Conservation (phyloP, 2,888 invertebrate genomes). For the Abrostola tripartita region DNA sequence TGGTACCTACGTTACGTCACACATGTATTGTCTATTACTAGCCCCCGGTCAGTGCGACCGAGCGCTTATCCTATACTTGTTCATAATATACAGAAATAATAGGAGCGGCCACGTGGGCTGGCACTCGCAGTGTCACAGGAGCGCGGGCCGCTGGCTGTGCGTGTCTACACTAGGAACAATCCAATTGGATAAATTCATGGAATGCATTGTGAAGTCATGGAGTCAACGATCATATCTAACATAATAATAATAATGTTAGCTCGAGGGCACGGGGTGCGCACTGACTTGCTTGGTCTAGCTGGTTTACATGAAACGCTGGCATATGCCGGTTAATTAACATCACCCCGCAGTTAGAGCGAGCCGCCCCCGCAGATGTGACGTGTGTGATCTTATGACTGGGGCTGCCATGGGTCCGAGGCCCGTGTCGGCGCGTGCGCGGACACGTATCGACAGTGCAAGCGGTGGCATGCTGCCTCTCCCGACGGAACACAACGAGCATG, state of each 20-base stretch:
- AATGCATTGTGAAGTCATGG: conserved; percentile 84
- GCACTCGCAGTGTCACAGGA: background rate
- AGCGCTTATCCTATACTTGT: too few relatives aligned
- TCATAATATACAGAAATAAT: too few relatives aligned
- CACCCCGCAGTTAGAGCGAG: background rate
- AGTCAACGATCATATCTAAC: conserved; percentile 56
- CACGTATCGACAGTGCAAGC: too few relatives aligned
- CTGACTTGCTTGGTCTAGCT: background rate
- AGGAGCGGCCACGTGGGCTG: too few relatives aligned
- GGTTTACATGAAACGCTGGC: too few relatives aligned
- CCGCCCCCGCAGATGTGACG: background rate
- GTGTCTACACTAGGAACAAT: conserved; percentile 33
- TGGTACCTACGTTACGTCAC: too few relatives aligned
- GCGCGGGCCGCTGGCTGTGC: background rate
- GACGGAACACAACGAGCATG: background rate
- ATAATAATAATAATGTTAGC: conserved; percentile 7
- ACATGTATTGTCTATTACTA: too few relatives aligned
- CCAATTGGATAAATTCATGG: conserved; percentile 68
- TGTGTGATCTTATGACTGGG: background rate
- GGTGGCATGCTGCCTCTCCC: too few relatives aligned
- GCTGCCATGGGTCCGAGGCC: too few relatives aligned
- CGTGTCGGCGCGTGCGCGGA: too few relatives aligned
- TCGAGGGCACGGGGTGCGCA: conserved; percentile 2
- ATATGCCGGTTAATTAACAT: too few relatives aligned
- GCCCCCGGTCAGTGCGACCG: too few relatives aligned